Base-by-base conservation (phyloP, 1,140 invertebrate species). In the Drosophila ohnishii region DNA sequence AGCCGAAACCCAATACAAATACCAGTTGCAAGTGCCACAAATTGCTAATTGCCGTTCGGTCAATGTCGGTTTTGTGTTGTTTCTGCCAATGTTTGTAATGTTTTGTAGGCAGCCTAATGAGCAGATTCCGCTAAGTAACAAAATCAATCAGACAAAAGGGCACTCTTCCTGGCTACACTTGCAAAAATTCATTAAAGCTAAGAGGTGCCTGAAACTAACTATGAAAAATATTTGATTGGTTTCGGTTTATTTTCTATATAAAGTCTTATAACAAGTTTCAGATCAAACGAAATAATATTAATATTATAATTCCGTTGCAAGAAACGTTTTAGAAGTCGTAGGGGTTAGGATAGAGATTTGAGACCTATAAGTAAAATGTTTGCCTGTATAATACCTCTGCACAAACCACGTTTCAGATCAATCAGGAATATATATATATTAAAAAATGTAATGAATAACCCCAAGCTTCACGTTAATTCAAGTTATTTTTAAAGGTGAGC, bases 41-140 rank as follows among this genome's bases (percentile, higher is more conserved):
- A 62, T 61, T 37, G 70, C 69, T 73, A 73, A 73, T 73, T 73
- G 69, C 48, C 53, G 67, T 73, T 70, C 67, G 66, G 69, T 71
- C 32, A n/a, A 22, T 48, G 16, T 22, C 35, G 32, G 32, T 55
- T 35, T 35, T 22, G 19, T 35, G 32, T 35, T 25, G n/a, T 35
- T 37, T 6, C 39, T 25, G n/a, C 10, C 45, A 7, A 14, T 47
- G 44, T 25, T 44, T 44, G 30, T 8, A 14, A 37, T n/a, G 30
- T 19, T 13, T 34, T 37, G 64, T 66, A 39, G 40, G 64, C 45
- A 14, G 35, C 34, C 67, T 71, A 71, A 71, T 71, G 65, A 71
- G 44, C 67, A 50, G 69, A 71, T 71, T 37, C 35, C 34, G 42
- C 50, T 50, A 42, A 71, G 65, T 58, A 71, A 40, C 51, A 16